A percentile compares a stretch with the other conserved stretches of the same genome.
Evolutionary conservation across 1,140 invertebrate genomes (phyloP).

Genomic region (Drosophila mauritiana): DNA sequence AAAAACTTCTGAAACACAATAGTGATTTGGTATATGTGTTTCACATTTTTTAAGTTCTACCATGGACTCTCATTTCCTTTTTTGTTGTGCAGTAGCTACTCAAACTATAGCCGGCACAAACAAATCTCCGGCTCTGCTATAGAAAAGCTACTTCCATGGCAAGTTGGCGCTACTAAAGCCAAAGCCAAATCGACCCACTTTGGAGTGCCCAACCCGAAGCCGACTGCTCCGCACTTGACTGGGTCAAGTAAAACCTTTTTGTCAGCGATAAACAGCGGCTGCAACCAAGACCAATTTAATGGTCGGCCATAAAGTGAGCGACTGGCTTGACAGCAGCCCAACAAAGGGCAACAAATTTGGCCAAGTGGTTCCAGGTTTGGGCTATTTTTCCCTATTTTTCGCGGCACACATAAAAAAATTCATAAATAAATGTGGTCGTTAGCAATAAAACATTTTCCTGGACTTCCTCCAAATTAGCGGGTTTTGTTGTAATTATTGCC

Average conservation of each 20-base stretch:
- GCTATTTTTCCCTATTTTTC: slow-evolving; percentile 12
- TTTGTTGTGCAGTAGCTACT: background rate
- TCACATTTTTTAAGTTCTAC: no score
- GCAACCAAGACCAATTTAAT: slow-evolving; percentile 70
- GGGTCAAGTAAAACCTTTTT: slow-evolving; percentile 81
- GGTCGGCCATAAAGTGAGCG: slow-evolving; percentile 60
- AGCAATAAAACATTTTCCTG: slow-evolving; percentile 43
- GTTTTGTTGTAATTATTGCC: slow-evolving; percentile 30
- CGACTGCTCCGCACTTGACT: slow-evolving; percentile 53
- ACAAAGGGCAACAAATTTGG: slow-evolving; percentile 21
- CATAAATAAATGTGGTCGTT: slow-evolving; percentile 71
- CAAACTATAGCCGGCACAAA: slow-evolving; percentile 4
- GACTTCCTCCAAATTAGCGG: slow-evolving; percentile 45
- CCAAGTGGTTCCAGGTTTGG: slow-evolving; percentile 37
- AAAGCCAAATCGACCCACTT: slow-evolving; percentile 55
- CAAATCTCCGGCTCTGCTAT: slow-evolving; percentile 8
- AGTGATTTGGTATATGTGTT: no score
- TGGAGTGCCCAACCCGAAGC: slow-evolving; percentile 17
- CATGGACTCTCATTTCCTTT: background rate
- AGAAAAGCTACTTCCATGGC: slow-evolving; percentile 18
- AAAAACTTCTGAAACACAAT: no score
- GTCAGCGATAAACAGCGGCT: slow-evolving; percentile 73
- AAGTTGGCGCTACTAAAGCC: slow-evolving; percentile 18
- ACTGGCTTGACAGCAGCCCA: slow-evolving; percentile 51
- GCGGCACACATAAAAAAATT: slow-evolving; percentile 41